Evolutionary conservation across 2,113 vertebrate genomes (phyloP).

Genomic region (Andinoacara biseriatus): DNA sequence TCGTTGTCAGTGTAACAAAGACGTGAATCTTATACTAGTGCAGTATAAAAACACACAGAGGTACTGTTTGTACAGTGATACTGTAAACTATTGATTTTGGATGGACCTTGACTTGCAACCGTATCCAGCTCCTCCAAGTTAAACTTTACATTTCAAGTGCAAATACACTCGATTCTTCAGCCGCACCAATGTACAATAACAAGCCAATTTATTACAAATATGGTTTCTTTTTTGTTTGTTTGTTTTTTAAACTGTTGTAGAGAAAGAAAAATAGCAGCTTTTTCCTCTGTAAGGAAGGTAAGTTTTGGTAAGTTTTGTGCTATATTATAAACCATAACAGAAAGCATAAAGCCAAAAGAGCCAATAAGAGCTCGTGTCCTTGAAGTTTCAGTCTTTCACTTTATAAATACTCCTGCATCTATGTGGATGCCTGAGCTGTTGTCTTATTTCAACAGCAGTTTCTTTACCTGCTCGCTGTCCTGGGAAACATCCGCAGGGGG

Average conservation of each 20-base stretch:
- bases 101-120: background rate
- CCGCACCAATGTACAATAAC: background rate
- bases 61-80: background rate
- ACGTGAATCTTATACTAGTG: background rate
- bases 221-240: background rate
- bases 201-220: background rate
- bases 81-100: slow-evolving; percentile 33
- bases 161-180: slow-evolving; percentile 54
- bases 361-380: background rate
- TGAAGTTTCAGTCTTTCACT: fast-evolving
- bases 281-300: background rate
- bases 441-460: background rate
- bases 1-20: background rate
- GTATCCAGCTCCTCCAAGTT: slow-evolving; percentile 21
- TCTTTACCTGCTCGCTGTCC: slow-evolving; percentile 67
- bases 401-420: background rate
- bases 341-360: background rate
- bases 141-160: slow-evolving; percentile 39
- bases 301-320: background rate
- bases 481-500: slow-evolving; percentile 37
- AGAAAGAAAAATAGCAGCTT: background rate
- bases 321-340: background rate
- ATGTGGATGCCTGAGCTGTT: background rate
- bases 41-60: background rate
- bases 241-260: background rate